Evolutionary conservation across 2,888 invertebrate genomes (phyloP), one percentile per base, ranked within the genome.

Genomic region (Ptilodon capucinus): DNA sequence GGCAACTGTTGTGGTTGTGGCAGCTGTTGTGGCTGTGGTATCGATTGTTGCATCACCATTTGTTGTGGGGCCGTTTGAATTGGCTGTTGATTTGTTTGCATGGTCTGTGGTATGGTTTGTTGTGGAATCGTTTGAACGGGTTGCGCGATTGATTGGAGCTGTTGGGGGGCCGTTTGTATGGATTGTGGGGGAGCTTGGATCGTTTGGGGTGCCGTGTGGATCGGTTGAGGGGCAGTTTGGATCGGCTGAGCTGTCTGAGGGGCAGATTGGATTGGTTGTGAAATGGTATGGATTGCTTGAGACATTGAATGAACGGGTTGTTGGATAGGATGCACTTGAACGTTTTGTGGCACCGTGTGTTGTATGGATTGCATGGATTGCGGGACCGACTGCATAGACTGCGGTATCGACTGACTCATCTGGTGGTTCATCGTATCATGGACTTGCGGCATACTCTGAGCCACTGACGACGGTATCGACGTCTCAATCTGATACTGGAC

Each of bases 401-500:
- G 77, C 5, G 73, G 60, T 16, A 71, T 59, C 44, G 75, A 59
- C n/a, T 74, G 76, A 4, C 71, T 54, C 64, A 74, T 49, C 53
- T 78, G 57, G 34, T 66, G 58, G 50, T 53, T 55, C 47, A 66
- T 48, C 44, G 54, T 16, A 21, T 70, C 60, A 51, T 66, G 57
- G 35, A 72, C 47, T 32, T 74, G 72, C 21, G 55, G 45, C 23
- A 71, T 64, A 13, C 67, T 62, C 36, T 73, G 72, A 41, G 67
- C 53, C 55, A 66, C 62, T 23, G 60, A 70, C 40, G 55, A 67
- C 30, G 49, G 69, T 48, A 67, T 68, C 1, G 77, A 65, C 8
- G 71, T 51, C 39, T 81, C 83, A 35, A 80, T 70, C 25, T 77
- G 73, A 16, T 75, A 79, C 46, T 80, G 79, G 50, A 84, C 64